Evolutionary conservation across 2,113 vertebrate genomes (phyloP).

Genomic region (Oreochromis aureus): DNA sequence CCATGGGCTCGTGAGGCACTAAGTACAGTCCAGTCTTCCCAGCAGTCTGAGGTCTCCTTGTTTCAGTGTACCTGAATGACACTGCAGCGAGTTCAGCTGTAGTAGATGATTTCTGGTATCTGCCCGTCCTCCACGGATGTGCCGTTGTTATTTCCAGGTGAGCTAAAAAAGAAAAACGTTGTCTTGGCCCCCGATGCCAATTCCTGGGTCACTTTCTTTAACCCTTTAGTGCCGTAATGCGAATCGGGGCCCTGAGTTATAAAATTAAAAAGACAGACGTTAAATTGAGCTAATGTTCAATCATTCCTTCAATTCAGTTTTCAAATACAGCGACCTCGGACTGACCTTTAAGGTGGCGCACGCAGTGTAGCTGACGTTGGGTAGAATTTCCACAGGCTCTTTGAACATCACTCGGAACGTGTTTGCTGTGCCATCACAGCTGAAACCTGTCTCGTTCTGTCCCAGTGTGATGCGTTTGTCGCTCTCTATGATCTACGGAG

Average conservation of each 20-base stretch:
- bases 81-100: slow-evolving; percentile 66
- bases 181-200: slow-evolving; percentile 85
- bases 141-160: slow-evolving; percentile 93
- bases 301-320: not conserved
- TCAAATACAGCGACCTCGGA: not conserved
- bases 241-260: slow-evolving; percentile 84
- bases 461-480: slow-evolving; percentile 88
- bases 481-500: slow-evolving; percentile 84
- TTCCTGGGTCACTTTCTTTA: slow-evolving; percentile 88
- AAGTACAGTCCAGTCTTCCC: slow-evolving; percentile 23
- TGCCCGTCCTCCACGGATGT: slow-evolving; percentile 95
- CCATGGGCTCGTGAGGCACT: slow-evolving; percentile 44
- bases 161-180: slow-evolving; percentile 88
- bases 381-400: slow-evolving; percentile 88
- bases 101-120: slow-evolving; percentile 96
- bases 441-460: slow-evolving; percentile 91
- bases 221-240: slow-evolving; percentile 91
- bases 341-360: slow-evolving; percentile 88
- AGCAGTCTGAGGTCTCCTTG: slow-evolving; percentile 37
- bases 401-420: slow-evolving; percentile 96
- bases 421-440: slow-evolving; percentile 87
- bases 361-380: slow-evolving; percentile 89
- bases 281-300: not conserved
- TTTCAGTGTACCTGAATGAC: slow-evolving; percentile 21
- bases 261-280: not conserved